Conservation (phyloP, 2,888 invertebrate species). For the Poecilobothrus nobilitatus region DNA sequence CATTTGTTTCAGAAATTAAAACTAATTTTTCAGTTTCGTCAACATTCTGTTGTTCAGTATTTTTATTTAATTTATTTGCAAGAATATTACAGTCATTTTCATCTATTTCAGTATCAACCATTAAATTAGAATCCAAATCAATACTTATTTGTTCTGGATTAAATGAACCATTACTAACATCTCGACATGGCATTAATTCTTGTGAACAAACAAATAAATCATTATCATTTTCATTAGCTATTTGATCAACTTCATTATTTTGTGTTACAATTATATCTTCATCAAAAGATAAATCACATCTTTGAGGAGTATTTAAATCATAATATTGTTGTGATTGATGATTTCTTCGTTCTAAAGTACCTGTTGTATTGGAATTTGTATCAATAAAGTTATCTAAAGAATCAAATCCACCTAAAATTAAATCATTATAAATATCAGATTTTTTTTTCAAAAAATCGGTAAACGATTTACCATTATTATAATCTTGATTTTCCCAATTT, state of each 20-base stretch:
- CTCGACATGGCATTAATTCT: neutral
- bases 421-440: neutral
- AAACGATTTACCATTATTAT: neutral
- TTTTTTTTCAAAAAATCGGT: neutral
- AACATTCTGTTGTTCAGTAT: slow-evolving; percentile 24
- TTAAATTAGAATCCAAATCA: slow-evolving; percentile 16
- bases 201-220: slow-evolving; percentile 17
- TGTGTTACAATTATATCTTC: slow-evolving; percentile 35
- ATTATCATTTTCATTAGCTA: slow-evolving; percentile 22
- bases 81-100: neutral
- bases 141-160: slow-evolving; percentile 13
- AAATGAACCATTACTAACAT: slow-evolving; percentile 19
- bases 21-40: slow-evolving; percentile 17
- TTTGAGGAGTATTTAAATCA: slow-evolving; percentile 34
- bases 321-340: slow-evolving; percentile 19
- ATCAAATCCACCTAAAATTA: slow-evolving; percentile 20
- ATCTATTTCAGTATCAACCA: slow-evolving; percentile 9
- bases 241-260: slow-evolving; percentile 18
- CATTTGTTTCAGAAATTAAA: neutral
- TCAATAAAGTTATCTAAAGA: slow-evolving; percentile 23
- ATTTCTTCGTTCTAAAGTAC: slow-evolving; percentile 20
- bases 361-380: slow-evolving; percentile 18
- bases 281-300: slow-evolving; percentile 39
- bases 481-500: slow-evolving; percentile 1
- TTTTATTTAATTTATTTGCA: neutral